Evolutionary conservation across 2,888 invertebrate species (phyloP), one percentile per base, ranked within the genome.

Genomic region (Cactoblastis cactorum): DNA sequence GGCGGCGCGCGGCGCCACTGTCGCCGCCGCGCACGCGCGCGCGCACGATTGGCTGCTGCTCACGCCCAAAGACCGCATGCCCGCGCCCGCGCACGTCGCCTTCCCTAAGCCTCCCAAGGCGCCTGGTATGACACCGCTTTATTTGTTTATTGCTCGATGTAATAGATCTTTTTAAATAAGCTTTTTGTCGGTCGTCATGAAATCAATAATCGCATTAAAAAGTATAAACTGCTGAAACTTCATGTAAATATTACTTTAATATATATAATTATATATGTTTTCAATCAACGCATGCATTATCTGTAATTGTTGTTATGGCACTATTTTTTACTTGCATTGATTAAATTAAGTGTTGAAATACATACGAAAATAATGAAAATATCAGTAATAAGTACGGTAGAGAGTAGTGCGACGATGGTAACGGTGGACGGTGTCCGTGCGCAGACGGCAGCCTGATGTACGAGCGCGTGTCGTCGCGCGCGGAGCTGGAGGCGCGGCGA

Each of bases 91-190:
- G 63, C 93, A 94, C 74, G 93, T 95, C 62, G 95, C 95, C 69
- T 97, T 96, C 87, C 97, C 97, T 50, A 95, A 96, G 82, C 97
- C 97, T 59, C 97, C 97, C 45, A 96, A 96, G 83, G 97, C 95
- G 53, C 94, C 95, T 55, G 95, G 94, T 94, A 67, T 53, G 58
- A 18, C 28, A 15, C 43, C n/a, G n/a, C 11, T 18, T n/a, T 38
- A n/a, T 34, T 28, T 41, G 22, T 14, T 32, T 43, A 24, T 18
- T 17, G n/a, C 14, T 24, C 8, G 17, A n/a, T n/a, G n/a, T n/a
- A n/a, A n/a, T n/a, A n/a, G n/a, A n/a, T n/a, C n/a, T n/a, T n/a
- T n/a, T n/a, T n/a, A n/a, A n/a, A n/a, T n/a, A n/a, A n/a, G n/a
- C n/a, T n/a, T n/a, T n/a, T n/a, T n/a, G n/a, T n/a, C n/a, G n/a